These are phyloP conservation scores for Trogon surrucura DNA, from an alignment of 2,113 vertebrate genomes.

Conservation along the genomic window DNA sequence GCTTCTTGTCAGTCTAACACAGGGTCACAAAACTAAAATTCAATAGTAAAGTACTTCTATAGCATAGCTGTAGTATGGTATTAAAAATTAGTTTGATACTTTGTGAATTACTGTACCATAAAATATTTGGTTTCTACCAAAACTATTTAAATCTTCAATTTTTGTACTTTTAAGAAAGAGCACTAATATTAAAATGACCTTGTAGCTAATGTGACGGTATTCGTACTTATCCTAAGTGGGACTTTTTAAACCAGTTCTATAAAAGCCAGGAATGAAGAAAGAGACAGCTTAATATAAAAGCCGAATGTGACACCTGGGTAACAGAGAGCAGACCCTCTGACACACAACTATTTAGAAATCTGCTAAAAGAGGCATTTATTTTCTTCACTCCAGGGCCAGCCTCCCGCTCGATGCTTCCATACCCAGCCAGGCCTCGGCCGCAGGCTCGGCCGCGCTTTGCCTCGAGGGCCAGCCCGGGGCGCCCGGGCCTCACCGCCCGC, in stretches of 20 bases:
- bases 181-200: background rate
- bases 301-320: too few relatives aligned
- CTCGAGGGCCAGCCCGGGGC: too few relatives aligned
- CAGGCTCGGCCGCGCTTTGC: too few relatives aligned
- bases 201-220: rapidly evolving
- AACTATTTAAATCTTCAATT: background rate
- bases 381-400: rapidly evolving
- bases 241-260: background rate
- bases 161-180: background rate
- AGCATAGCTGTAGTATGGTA: background rate
- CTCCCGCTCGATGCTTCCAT: background rate
- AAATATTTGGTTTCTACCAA: background rate
- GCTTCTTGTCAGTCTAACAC: background rate
- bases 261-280: background rate
- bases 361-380: rapidly evolving
- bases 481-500: too few relatives aligned
- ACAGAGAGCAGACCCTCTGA: rapidly evolving
- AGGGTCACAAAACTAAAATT: background rate
- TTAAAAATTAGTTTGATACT: background rate
- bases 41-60: background rate
- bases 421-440: rapidly evolving
- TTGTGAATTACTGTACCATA: background rate
- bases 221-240: rapidly evolving
- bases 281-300: background rate
- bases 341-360: rapidly evolving